A percentile compares a stretch with the other conserved stretches of the same genome.
phyloP scores from a whole-genome alignment of 2,797 vertebrate genomes.

The Characodon lateralis region DNA sequence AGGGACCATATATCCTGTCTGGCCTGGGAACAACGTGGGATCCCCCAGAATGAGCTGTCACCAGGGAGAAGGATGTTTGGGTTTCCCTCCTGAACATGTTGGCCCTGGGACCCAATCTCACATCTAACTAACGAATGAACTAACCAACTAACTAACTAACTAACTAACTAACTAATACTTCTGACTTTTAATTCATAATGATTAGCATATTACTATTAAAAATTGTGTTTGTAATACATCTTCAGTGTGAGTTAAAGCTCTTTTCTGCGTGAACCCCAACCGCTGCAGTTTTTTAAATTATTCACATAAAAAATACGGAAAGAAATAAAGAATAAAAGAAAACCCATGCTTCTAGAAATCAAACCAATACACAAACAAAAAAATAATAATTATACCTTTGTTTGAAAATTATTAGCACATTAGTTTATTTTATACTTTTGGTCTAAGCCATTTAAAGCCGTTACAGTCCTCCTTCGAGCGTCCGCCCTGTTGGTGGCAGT shows the following conservation, averaged over 20 bases:
- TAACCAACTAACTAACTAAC: not conserved
- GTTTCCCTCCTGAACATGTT: no score
- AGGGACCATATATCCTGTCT: no score
- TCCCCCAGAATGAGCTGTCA: no score
- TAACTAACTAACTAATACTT: not conserved
- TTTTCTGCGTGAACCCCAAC: no score
- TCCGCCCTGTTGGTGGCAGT: slow-evolving; percentile 33
- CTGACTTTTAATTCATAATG: no score
- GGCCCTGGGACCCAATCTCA: no score
- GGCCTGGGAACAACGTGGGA: no score
- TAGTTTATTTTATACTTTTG: not conserved
- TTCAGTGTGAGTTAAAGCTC: no score
- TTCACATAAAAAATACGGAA: not conserved
- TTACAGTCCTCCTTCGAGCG: not conserved
- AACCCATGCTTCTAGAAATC: not conserved
- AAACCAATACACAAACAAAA: not conserved
- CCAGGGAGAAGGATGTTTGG: no score
- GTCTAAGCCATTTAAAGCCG: not conserved
- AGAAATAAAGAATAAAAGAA: not conserved
- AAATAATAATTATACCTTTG: not conserved
- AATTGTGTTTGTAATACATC: no score
- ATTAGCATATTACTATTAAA: no score
- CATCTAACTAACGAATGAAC: not conserved
- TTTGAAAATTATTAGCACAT: not conserved
- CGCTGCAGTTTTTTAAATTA: not conserved